Evolutionary conservation across 2,113 vertebrate species (phyloP), one percentile per base, ranked within the genome.

Genomic region (Fregetta grallaria): DNA sequence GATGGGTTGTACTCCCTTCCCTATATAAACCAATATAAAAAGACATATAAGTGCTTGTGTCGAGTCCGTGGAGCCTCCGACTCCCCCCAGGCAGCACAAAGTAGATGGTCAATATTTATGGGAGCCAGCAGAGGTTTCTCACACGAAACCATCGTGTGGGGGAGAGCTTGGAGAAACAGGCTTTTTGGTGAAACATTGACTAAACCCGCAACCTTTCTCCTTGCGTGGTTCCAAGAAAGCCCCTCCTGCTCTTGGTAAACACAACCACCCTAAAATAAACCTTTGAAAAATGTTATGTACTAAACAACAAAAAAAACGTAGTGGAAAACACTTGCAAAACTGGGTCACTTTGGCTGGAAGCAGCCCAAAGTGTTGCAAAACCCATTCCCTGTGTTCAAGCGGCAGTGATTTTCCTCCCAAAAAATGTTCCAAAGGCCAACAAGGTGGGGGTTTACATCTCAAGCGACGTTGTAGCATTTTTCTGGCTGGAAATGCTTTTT

Each of bases 401-500:
- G 4, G 25, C 30, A 25, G 30, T 42, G 34, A 26, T 86, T 58
- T 50, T 10, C 3, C 29, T 29, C 15, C 2, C 0, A 6, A 29
- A 53, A n/a, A 34, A 21, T 4, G 8, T 38, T 55, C 44, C 25
- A 12, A n/a, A 83, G 38, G 30, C 45, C 5, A 11, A 3, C 7
- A 21, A 59, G 23, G 63, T n/a, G 40, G 9, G 15, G 4, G 40
- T 49, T 59, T 14, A 12, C 22, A 13, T 20, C 40, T 45, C 30
- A 9, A 52, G 68, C 0, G 1, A 21, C 6, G 36, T 15, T 0
- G 0, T 15, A 6, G 1, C 4, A 0, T 47, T 92, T 71, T 55
- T 3, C 36, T 30, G 75, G 10, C 44, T 25, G 49, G 53, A 36
- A 30, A 7, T 5, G 1, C 16, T 44, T 36, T 52, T n/a, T 19